Conservation (phyloP, 2,797 vertebrate species). For the Rhabdomys pumilio region DNA sequence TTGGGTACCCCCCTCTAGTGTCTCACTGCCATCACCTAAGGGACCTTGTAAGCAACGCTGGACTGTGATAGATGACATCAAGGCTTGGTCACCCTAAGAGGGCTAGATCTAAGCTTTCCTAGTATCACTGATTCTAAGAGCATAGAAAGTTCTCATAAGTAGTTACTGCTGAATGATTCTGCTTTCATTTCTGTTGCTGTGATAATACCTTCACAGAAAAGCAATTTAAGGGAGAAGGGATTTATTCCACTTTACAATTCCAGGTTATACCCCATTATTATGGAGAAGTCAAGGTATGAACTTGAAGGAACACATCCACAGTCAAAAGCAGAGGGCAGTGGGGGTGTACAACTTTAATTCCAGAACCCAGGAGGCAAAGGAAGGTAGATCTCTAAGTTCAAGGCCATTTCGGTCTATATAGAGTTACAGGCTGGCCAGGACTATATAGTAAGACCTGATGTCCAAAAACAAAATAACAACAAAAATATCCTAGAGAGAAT, state of each 20-base stretch:
- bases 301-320: not conserved
- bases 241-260: not conserved
- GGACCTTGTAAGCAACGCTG: too few relatives aligned
- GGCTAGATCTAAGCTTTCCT: not conserved
- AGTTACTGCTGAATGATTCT: not conserved
- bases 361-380: not conserved
- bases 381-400: not conserved
- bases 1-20: not conserved
- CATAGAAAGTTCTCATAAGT: not conserved
- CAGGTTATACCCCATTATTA: not conserved
- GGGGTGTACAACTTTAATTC: not conserved
- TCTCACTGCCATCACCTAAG: not conserved
- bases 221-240: not conserved
- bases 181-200: not conserved
- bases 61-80: not conserved
- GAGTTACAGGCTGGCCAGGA: not conserved
- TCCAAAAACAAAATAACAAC: not conserved
- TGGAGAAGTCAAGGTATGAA: not conserved
- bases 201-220: not conserved
- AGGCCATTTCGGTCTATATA: too few relatives aligned
- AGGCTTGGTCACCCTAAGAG: not conserved
- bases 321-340: not conserved
- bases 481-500: not conserved
- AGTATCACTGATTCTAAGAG: not conserved
- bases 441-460: not conserved